Evolutionary conservation across 2,888 invertebrate species (phyloP).

Genomic region (Suillia variegata): DNA sequence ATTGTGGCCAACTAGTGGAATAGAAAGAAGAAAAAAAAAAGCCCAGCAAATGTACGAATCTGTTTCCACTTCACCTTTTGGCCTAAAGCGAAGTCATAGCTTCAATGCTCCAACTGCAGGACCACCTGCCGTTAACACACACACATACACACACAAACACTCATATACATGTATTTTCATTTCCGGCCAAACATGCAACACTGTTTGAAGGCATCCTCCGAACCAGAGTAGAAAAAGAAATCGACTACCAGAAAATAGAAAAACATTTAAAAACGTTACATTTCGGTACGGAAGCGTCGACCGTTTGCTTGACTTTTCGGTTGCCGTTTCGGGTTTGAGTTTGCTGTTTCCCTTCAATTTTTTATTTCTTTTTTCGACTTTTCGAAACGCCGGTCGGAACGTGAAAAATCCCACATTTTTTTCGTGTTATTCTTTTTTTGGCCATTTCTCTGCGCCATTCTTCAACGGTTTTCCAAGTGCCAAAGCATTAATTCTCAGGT

Average conservation of each 20-base stretch:
- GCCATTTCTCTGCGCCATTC: neutral
- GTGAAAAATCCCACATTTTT: neutral
- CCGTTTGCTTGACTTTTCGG: neutral
- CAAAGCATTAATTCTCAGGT: constrained; percentile 48
- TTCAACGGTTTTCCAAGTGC: constrained; percentile 37
- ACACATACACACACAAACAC: too few species aligned
- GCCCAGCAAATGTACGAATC: neutral
- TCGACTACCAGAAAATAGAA: too few species aligned
- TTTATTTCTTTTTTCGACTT: neutral
- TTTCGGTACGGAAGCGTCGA: too few species aligned
- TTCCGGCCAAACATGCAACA: too few species aligned
- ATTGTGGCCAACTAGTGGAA: neutral
- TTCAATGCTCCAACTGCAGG: neutral
- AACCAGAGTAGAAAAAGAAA: too few species aligned
- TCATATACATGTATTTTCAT: too few species aligned
- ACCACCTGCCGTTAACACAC: too few species aligned
- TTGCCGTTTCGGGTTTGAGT: too few species aligned
- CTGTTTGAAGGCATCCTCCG: too few species aligned
- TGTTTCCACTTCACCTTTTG: neutral
- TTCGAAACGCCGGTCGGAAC: neutral
- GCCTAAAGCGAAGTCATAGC: neutral
- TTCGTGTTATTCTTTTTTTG: neutral
- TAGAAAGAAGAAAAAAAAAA: neutral
- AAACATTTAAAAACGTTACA: too few species aligned
- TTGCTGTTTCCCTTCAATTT: neutral